Evolutionary conservation across 2,797 vertebrate genomes (phyloP).

Genomic region (Steatocranus sp.): DNA sequence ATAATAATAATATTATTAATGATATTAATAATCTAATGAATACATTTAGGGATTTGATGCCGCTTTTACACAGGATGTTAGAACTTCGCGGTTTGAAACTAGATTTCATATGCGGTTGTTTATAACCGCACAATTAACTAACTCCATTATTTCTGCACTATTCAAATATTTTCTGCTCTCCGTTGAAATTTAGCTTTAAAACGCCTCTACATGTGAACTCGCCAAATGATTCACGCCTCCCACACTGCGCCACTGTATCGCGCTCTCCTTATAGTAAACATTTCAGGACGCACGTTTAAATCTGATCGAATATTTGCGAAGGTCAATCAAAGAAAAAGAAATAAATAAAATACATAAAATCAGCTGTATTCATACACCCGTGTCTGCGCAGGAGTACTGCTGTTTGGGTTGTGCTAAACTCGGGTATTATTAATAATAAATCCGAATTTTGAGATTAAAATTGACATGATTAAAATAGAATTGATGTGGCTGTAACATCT

Average conservation of each 20-base stretch:
- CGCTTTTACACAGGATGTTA: not conserved
- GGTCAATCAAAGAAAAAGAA: not conserved
- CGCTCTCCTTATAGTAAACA: not conserved
- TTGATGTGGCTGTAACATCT: not conserved
- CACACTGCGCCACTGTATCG: not conserved
- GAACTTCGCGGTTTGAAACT: not conserved
- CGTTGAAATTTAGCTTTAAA: not conserved
- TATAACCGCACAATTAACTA: not conserved
- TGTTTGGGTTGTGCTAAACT: not conserved
- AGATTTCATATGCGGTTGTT: not conserved
- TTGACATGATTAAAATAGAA: not conserved
- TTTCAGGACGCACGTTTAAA: not conserved
- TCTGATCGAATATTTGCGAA: not conserved
- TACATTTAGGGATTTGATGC: not conserved
- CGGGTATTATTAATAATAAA: not conserved
- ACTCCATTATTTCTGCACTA: not conserved
- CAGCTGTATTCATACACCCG: not conserved
- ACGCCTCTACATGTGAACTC: not conserved
- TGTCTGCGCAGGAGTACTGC: not conserved
- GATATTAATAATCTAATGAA: not conserved
- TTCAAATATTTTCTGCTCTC: not conserved
- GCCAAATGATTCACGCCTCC: conserved; percentile 4
- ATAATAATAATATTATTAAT: not conserved
- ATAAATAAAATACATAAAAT: not conserved
- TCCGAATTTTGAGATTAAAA: not conserved